Percentiles rank a stretch among this genome's conserved stretches.
These are phyloP conservation scores for Silurus aristotelis DNA, from an alignment of 2,797 vertebrate species.

Conservation along the genomic window DNA sequence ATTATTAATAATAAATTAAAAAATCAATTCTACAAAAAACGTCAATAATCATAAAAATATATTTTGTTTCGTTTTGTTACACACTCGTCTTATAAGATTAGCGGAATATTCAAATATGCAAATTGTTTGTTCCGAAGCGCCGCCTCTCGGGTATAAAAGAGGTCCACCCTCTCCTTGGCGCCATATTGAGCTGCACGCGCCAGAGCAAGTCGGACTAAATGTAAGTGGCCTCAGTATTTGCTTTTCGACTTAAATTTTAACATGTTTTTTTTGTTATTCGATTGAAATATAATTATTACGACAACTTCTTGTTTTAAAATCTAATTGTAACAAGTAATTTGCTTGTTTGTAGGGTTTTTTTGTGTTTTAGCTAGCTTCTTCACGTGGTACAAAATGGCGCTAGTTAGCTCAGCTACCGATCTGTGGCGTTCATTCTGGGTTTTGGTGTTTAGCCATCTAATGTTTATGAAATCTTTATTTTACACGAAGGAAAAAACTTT, in stretches of 20 bases:
- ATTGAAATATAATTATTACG: background rate
- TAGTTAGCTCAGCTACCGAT: slow-evolving; percentile 6
- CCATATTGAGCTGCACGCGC: slow-evolving; percentile 15
- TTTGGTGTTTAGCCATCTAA: background rate
- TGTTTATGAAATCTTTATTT: background rate
- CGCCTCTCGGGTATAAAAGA: background rate
- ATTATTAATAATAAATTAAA: too few species aligned
- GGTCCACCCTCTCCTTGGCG: background rate
- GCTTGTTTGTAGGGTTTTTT: background rate
- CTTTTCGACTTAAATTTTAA: background rate
- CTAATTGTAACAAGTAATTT: background rate
- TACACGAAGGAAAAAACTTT: background rate
- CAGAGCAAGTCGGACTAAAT: background rate
- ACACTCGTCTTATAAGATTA: background rate
- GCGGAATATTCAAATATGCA: background rate
- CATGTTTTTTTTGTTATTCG: background rate
- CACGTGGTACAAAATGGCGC: slow-evolving; percentile 40
- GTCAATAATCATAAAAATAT: too few species aligned
- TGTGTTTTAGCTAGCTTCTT: background rate
- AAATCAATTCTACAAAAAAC: too few species aligned
- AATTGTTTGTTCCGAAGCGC: background rate
- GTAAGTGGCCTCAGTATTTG: background rate
- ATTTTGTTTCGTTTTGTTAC: too few species aligned
- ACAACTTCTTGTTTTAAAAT: rapidly evolving
- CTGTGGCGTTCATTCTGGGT: too few species aligned